These are phyloP conservation scores for Coranthus polyacanthus DNA, from an alignment of 2,797 vertebrate species.

Conservation along the genomic window DNA sequence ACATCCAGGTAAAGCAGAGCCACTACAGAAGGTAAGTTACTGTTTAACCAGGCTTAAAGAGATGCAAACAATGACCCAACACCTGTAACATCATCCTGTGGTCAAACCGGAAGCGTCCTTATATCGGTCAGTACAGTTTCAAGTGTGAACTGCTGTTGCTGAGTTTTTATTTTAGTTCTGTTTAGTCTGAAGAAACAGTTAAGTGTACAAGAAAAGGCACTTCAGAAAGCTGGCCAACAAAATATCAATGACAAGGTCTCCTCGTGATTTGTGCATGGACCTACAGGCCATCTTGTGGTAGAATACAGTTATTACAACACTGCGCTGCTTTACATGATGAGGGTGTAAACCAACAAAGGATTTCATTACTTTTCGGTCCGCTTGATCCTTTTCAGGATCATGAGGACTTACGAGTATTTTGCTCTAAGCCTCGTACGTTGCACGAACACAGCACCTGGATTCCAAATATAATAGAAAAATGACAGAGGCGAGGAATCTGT, in stretches of 20 bases:
- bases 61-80: too few relatives aligned
- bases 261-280: slow-evolving; percentile 21
- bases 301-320: slow-evolving; percentile 46
- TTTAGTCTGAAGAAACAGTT: slow-evolving; percentile 16
- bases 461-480: background rate
- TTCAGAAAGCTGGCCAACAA: slow-evolving; percentile 7
- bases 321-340: background rate
- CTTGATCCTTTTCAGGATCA: slow-evolving; percentile 2
- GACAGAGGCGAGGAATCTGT: background rate
- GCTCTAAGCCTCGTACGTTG: too few relatives aligned
- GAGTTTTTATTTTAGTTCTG: background rate
- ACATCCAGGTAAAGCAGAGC: too few relatives aligned
- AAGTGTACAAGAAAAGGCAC: background rate
- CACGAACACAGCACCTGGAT: slow-evolving; percentile 12
- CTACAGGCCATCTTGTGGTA: slow-evolving; percentile 66
- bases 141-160: too few relatives aligned
- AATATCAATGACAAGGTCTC: background rate
- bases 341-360: background rate
- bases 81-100: too few relatives aligned
- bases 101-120: too few relatives aligned
- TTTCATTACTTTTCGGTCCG: background rate
- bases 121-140: too few relatives aligned
- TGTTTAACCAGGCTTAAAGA: too few relatives aligned
- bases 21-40: too few relatives aligned
- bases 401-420: background rate